These are phyloP conservation scores for Momotus momota DNA, from an alignment of 2,797 vertebrate species.

Conservation along the genomic window DNA sequence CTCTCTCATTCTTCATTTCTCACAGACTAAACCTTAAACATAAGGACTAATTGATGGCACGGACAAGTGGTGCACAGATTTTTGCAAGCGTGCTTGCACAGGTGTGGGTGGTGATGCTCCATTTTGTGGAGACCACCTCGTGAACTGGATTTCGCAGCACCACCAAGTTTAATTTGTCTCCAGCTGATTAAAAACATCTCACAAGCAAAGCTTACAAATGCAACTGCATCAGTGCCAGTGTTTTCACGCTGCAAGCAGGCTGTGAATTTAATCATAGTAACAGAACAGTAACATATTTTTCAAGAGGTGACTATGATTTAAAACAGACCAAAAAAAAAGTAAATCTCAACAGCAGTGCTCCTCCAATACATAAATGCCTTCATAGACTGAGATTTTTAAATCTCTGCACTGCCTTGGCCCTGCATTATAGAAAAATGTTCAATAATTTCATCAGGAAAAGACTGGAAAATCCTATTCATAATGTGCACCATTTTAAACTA, in stretches of 20 bases:
- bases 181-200: neutral
- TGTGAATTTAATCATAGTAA: neutral
- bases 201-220: neutral
- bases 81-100: neutral
- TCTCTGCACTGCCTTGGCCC: neutral
- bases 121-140: neutral
- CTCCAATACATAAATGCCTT: neutral
- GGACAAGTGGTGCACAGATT: neutral
- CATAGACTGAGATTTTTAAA: neutral
- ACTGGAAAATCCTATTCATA: neutral
- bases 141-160: neutral
- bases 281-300: neutral
- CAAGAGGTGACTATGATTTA: neutral
- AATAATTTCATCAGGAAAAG: neutral
- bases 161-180: neutral
- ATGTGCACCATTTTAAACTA: neutral
- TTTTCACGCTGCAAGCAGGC: neutral
- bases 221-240: neutral
- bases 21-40: fast-evolving
- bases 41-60: fast-evolving
- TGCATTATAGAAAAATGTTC: neutral
- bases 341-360: fast-evolving
- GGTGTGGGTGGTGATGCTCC: neutral
- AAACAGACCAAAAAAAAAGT: neutral
- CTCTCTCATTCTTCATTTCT: neutral